phyloP scores from a whole-genome alignment of 2,888 invertebrate genomes.

The Eupelmus urozonus region DNA sequence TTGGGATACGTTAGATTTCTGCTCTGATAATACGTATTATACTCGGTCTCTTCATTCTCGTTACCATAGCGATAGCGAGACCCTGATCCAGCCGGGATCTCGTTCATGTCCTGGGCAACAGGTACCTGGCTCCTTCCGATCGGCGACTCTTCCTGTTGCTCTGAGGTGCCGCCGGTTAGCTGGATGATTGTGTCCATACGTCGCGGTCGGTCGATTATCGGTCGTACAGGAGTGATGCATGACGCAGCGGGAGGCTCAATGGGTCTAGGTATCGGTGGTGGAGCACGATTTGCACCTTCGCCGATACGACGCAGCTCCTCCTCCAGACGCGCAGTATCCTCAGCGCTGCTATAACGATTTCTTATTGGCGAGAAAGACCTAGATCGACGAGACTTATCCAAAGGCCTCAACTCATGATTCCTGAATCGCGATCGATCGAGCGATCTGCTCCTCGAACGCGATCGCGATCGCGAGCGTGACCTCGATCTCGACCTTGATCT shows the following conservation, averaged over 20 bases:
- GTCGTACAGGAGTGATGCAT: slow-evolving; percentile 60
- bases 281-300: slow-evolving; percentile 1
- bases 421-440: slow-evolving; percentile 61
- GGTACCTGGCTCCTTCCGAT: not conserved
- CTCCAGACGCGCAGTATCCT: slow-evolving; percentile 36
- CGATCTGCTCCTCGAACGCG: slow-evolving; percentile 64
- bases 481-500: slow-evolving; percentile 69
- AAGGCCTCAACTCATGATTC: slow-evolving; percentile 61
- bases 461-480: slow-evolving; percentile 64
- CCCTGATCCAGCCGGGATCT: not conserved
- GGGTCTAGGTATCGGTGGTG: not conserved
- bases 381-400: slow-evolving; percentile 67
- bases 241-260: not conserved
- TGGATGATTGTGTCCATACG: slow-evolving; percentile 74
- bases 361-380: slow-evolving; percentile 59
- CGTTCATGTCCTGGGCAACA: slow-evolving; percentile 62
- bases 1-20: slow-evolving; percentile 75
- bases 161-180: slow-evolving; percentile 62
- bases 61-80: slow-evolving; percentile 61
- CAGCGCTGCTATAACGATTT: slow-evolving; percentile 33
- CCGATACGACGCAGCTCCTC: slow-evolving; percentile 44
- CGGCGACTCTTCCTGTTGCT: slow-evolving; percentile 55
- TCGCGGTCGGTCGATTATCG: slow-evolving; percentile 62
- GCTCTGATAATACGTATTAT: slow-evolving; percentile 69
- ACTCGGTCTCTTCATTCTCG: slow-evolving; percentile 68